Evolutionary conservation across 2,888 invertebrate genomes (phyloP), one percentile per base, ranked within the genome.

Genomic region (Drosophila recens): DNA sequence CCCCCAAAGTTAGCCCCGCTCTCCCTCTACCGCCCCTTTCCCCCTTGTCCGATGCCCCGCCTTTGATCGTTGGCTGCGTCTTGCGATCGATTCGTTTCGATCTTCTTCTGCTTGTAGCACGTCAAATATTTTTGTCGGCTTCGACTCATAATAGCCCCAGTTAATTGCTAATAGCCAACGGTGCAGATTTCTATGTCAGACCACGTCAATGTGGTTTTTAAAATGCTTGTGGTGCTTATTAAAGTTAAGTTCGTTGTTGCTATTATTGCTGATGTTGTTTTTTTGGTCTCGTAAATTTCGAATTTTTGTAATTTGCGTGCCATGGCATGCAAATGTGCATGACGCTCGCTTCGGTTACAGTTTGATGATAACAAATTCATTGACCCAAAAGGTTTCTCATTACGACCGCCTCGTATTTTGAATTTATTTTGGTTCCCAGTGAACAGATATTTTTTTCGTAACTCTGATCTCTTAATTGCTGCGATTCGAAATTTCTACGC

Each of bases 111-210:
- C 80, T 89, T 89, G 76, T 86, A 82, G 87, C 89, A 89, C 78
- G 87, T 86, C 86, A 86, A 89, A 80, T 85, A 77, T 78, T 67
- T 72, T 57, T 75, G 75, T 77, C 74, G 66, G 69, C 61, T 78
- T 54, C 54, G 64, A 76, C 77, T 89, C 74, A 89, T 87, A 87
- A 87, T 87, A 87, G 89, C 80, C 87, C 87, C 89, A 87, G 89
- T 87, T 87, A 87, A 87, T 89, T 87, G 87, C 87, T 87, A 87
- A 87, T 89, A 85, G 87, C 87, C 87, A 85, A 87, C 86, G 86
- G 89, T 87, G 87, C 87, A 87, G 87, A 89, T 87, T 87, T 87
- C 89, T 89, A 77, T 87, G 87, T 89, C 87, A 89, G 84, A 48
- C 48, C 72, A 87, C 79, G 85, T 84, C 87, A 83, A 87, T 79